Evolutionary conservation across 2,113 vertebrate genomes (phyloP).

Genomic region (Esox niger): DNA sequence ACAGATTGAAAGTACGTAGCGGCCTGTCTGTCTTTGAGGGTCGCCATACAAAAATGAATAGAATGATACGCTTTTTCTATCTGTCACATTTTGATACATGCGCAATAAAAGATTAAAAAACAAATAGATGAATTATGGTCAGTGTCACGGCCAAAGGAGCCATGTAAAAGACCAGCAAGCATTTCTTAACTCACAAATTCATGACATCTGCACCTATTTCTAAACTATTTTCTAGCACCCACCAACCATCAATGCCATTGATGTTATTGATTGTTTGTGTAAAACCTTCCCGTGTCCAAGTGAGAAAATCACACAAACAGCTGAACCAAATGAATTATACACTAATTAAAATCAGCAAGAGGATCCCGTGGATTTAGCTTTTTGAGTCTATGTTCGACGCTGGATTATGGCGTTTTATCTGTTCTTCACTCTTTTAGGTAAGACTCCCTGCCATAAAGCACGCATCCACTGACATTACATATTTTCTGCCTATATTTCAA

Average conservation of each 20-base stretch:
- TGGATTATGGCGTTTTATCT: not conserved
- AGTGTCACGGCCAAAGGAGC: no score
- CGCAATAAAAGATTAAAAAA: no score
- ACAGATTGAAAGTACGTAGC: no score
- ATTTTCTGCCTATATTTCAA: slow-evolving; percentile 44
- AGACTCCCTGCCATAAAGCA: slow-evolving; percentile 27
- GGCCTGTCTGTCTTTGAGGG: not conserved
- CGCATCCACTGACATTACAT: slow-evolving; percentile 54
- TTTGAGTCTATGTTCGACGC: not conserved
- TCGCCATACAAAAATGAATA: not conserved
- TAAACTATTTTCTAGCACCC: not conserved
- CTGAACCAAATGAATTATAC: slow-evolving; percentile 39
- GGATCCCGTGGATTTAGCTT: not conserved
- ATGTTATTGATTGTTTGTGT: not conserved
- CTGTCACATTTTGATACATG: no score
- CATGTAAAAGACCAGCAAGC: not conserved
- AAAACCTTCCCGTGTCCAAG: not conserved
- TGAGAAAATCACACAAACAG: slow-evolving; percentile 32
- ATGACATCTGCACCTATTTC: not conserved
- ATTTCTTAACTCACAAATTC: not conserved
- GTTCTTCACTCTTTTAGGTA: slow-evolving; percentile 2
- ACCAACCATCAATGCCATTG: not conserved
- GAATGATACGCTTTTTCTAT: not conserved
- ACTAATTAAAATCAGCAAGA: slow-evolving; percentile 36
- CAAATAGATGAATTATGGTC: no score